A percentile compares a stretch with the other conserved stretches of the same genome.
Evolutionary conservation across 2,888 invertebrate genomes (phyloP).

Genomic region (Acanthoscelides obtectus): DNA sequence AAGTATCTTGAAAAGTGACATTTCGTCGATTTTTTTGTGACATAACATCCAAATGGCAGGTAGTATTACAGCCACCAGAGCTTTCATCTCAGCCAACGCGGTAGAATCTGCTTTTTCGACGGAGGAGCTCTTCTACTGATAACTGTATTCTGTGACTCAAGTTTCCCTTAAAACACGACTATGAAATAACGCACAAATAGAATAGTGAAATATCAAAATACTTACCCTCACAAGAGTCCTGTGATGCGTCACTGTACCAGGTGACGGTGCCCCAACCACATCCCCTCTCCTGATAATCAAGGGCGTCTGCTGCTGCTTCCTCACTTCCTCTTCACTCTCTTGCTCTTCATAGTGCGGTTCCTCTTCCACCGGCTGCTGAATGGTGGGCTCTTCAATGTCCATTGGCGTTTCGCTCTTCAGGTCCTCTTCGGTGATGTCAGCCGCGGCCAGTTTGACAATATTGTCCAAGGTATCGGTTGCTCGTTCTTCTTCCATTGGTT

Average conservation of each 20-base stretch:
- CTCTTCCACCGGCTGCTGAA: background rate
- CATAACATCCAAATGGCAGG: too few species aligned
- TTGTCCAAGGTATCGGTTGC: conserved; percentile 33
- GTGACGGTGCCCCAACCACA: conserved; percentile 28
- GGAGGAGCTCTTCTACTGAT: too few species aligned
- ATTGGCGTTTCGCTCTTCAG: conserved; percentile 23
- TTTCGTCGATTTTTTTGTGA: too few species aligned
- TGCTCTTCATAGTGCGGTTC: too few species aligned
- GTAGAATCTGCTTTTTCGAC: too few species aligned
- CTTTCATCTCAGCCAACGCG: too few species aligned
- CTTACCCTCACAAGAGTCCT: conserved; percentile 1
- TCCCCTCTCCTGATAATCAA: conserved; percentile 26
- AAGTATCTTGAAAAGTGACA: too few species aligned
- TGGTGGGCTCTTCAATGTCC: conserved; percentile 12
- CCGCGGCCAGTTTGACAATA: conserved; percentile 42
- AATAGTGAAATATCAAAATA: too few species aligned
- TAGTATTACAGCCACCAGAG: too few species aligned
- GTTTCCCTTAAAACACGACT: too few species aligned
- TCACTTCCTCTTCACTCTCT: background rate
- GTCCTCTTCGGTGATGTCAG: conserved; percentile 41
- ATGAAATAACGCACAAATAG: too few species aligned
- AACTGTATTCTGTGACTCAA: too few species aligned
- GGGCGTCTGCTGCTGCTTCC: background rate
- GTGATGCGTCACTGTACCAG: conserved; percentile 1
- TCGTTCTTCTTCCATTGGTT: conserved; percentile 20